Conservation (phyloP, 2,888 invertebrate genomes). For the Parascotia fuliginaria region DNA sequence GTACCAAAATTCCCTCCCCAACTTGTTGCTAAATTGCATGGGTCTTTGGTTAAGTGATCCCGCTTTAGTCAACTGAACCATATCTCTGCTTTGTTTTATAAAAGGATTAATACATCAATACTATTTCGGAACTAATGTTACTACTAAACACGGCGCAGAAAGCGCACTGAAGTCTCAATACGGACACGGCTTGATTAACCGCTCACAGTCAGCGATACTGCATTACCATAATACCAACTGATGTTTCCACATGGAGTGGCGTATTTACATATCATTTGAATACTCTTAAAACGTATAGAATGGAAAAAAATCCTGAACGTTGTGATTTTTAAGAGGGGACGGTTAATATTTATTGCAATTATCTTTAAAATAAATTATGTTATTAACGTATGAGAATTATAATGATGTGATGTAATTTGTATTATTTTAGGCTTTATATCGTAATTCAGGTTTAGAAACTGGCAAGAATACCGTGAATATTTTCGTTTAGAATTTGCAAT, state of each 20-base stretch:
- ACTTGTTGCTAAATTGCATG: too few relatives aligned
- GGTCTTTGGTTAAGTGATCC: too few relatives aligned
- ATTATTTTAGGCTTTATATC: background rate
- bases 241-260: slow-evolving; percentile 56
- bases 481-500: background rate
- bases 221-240: slow-evolving; percentile 70
- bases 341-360: slow-evolving; percentile 40
- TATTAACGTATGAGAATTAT: slow-evolving; percentile 17
- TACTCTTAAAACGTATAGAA: slow-evolving; percentile 50
- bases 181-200: slow-evolving; percentile 42
- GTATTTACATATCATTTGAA: slow-evolving; percentile 72
- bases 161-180: slow-evolving; percentile 31
- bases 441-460: too few relatives aligned
- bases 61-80: too few relatives aligned
- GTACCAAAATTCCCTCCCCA: too few relatives aligned
- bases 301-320: slow-evolving; percentile 33
- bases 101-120: background rate
- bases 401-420: slow-evolving; percentile 1
- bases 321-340: slow-evolving; percentile 34
- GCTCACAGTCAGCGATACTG: slow-evolving; percentile 47
- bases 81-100: background rate
- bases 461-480: too few relatives aligned
- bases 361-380: slow-evolving; percentile 27
- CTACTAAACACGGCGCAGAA: background rate
- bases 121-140: slow-evolving; percentile 1